These are phyloP conservation scores for Malthinus flaveolus DNA, from an alignment of 2,888 invertebrate species.

Conservation along the genomic window DNA sequence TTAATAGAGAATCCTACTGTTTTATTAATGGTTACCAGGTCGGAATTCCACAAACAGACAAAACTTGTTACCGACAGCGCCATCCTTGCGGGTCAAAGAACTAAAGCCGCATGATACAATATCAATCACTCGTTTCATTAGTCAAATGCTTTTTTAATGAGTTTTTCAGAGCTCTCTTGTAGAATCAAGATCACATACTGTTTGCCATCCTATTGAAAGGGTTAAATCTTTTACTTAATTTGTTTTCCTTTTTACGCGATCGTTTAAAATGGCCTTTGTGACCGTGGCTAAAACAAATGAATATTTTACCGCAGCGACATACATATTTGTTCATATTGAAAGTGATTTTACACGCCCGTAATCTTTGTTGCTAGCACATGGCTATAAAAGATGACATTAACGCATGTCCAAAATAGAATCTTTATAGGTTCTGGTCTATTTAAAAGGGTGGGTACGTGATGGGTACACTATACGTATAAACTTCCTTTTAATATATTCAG, in stretches of 20 bases:
- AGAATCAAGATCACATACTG: constrained; percentile 28
- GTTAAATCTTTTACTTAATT: no score
- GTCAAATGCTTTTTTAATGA: constrained; percentile 52
- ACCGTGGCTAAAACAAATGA: no score
- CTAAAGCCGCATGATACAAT: constrained; percentile 46
- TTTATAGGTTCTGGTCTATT: constrained; percentile 22
- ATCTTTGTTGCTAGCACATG: constrained; percentile 19
- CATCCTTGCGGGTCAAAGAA: constrained; percentile 42
- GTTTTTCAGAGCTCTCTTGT: constrained; percentile 39
- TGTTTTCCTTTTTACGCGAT: no score
- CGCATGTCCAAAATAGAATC: constrained; percentile 30
- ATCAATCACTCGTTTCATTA: constrained; percentile 53
- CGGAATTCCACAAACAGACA: constrained; percentile 48
- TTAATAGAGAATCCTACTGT: constrained; percentile 50
- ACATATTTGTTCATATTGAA: no score
- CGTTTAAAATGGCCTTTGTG: no score
- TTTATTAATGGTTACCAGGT: constrained; percentile 51
- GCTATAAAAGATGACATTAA: constrained; percentile 30
- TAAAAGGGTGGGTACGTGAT: not conserved
- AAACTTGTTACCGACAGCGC: constrained; percentile 46
- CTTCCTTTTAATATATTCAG: no score
- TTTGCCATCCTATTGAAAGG: constrained; percentile 25
- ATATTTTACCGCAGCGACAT: no score
- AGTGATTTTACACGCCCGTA: no score
- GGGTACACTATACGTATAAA: no score